Conservation (phyloP, 2,113 vertebrate genomes). For the Gasterosteus nipponicus region DNA sequence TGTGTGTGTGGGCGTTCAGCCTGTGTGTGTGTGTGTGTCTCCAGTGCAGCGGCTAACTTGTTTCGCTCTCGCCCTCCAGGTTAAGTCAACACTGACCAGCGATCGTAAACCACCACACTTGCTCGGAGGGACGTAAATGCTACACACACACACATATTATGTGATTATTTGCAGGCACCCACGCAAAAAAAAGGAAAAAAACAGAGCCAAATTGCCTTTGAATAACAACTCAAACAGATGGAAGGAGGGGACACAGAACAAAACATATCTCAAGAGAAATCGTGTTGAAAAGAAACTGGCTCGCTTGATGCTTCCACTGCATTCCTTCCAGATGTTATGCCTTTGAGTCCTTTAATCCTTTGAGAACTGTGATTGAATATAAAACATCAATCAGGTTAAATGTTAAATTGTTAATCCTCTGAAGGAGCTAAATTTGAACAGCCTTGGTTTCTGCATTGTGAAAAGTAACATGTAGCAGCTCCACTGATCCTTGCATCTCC, state of each 20-base stretch:
- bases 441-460: constrained; percentile 16
- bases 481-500: neutral
- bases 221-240: neutral
- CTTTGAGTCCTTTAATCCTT: neutral
- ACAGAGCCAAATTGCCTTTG: neutral
- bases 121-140: neutral
- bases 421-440: constrained; percentile 17
- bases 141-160: constrained; percentile 15
- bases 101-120: constrained; percentile 4
- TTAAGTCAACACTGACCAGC: constrained; percentile 28
- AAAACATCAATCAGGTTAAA: constrained; percentile 27
- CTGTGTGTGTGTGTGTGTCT: constrained; percentile 15
- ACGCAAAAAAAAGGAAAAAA: neutral
- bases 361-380: constrained; percentile 20
- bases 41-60: neutral
- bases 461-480: constrained; percentile 4
- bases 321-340: constrained; percentile 8
- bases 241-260: neutral
- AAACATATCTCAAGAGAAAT: neutral
- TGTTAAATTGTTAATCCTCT: constrained; percentile 1
- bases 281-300: neutral
- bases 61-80: constrained; percentile 25
- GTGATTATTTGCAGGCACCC: neutral
- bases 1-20: constrained; percentile 13
- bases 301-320: neutral